These are phyloP conservation scores for Amblyjoppa proteus DNA, from an alignment of 2,888 invertebrate genomes.

Conservation along the genomic window DNA sequence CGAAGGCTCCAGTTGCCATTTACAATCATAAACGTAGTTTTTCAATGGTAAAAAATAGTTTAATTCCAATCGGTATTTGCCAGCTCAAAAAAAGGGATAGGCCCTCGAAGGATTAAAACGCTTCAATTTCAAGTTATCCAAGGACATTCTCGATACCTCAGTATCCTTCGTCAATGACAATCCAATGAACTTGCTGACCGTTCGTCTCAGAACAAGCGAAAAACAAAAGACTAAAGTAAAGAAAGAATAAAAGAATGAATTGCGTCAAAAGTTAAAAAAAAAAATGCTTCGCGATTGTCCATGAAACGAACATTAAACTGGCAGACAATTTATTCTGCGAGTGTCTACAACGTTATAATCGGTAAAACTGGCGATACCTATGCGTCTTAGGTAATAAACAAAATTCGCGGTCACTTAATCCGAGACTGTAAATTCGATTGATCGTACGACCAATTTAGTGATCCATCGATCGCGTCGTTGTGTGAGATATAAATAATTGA, in stretches of 20 bases:
- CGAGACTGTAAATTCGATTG: neutral
- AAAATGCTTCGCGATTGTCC: conserved; percentile 34
- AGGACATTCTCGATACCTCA: conserved; percentile 19
- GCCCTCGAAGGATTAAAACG: conserved; percentile 7
- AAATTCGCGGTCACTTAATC: conserved; percentile 22
- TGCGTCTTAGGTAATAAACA: conserved; percentile 40
- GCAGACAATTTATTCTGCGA: conserved; percentile 37
- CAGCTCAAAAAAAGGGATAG: neutral
- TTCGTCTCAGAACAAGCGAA: conserved; percentile 24
- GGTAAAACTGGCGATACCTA: conserved; percentile 47
- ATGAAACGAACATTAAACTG: conserved; percentile 20
- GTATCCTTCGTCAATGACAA: conserved; percentile 17
- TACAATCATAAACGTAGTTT: neutral
- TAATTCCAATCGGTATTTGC: neutral
- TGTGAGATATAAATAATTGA: conserved; percentile 14
- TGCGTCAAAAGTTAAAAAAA: conserved; percentile 51
- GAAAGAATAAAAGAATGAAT: conserved; percentile 28
- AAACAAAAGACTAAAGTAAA: conserved; percentile 20
- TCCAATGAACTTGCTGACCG: conserved; percentile 1
- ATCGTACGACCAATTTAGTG: conserved; percentile 12
- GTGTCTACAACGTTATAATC: conserved; percentile 20
- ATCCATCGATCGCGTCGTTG: conserved; percentile 26
- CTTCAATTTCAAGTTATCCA: conserved; percentile 12
- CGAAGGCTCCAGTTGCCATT: conserved; percentile 10
- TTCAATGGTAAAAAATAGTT: neutral